Conservation (phyloP, 2,888 invertebrate species). For the Metallyticus violacea region DNA sequence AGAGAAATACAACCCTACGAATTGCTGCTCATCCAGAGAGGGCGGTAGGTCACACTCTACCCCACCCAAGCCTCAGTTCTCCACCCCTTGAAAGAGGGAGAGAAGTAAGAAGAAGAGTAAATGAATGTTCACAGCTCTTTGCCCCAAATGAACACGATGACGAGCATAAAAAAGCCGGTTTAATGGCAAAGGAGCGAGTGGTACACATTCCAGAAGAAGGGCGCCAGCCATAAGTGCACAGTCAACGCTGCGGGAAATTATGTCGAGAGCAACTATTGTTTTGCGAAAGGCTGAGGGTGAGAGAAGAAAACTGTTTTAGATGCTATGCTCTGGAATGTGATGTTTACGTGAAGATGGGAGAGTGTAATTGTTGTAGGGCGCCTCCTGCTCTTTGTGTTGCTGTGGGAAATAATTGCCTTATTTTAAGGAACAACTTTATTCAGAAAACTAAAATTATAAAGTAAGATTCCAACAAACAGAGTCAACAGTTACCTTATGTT, state of each 20-base stretch:
- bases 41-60: neutral
- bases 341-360: neutral
- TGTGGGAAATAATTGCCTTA: neutral
- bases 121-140: constrained; percentile 22
- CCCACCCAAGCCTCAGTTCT: neutral
- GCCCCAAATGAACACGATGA: constrained; percentile 22
- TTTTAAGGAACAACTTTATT: neutral
- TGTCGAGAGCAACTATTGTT: neutral
- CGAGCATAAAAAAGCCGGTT: constrained; percentile 3
- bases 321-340: neutral
- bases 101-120: constrained; percentile 14
- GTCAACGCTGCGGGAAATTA: neutral
- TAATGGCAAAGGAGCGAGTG: neutral
- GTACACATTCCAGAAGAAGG: neutral
- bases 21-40: constrained; percentile 14
- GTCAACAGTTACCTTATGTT: too few relatives aligned
- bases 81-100: neutral
- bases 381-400: neutral
- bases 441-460: too few relatives aligned
- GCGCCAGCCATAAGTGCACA: neutral
- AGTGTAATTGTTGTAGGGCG: neutral
- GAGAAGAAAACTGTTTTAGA: neutral
- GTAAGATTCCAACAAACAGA: too few relatives aligned
- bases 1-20: constrained; percentile 17
- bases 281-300: neutral